Percentiles rank a stretch among this genome's conserved stretches.
These are phyloP conservation scores for Altica lythri DNA, from an alignment of 2,888 invertebrate species.

Conservation along the genomic window DNA sequence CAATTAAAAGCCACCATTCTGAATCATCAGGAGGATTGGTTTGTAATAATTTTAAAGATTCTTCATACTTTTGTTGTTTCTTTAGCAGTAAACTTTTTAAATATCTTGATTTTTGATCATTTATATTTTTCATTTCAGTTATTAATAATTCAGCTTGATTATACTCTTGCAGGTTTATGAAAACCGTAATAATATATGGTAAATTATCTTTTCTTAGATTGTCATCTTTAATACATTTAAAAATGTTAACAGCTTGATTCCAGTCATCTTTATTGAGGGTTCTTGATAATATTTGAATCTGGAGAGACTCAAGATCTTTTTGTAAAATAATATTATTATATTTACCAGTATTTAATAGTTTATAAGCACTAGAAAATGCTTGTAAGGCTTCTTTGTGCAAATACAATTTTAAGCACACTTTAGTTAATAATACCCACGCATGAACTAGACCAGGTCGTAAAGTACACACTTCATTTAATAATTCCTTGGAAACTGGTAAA, in stretches of 20 bases:
- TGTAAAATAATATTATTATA: constrained; percentile 46
- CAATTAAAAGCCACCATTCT: constrained; percentile 64
- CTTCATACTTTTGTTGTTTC: constrained; percentile 59
- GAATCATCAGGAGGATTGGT: constrained; percentile 54
- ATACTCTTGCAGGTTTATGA: constrained; percentile 55
- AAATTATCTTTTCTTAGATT: constrained; percentile 35
- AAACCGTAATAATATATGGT: constrained; percentile 47
- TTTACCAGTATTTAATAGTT: constrained; percentile 48
- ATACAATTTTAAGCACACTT: constrained; percentile 59
- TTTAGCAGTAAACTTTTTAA: constrained; percentile 61
- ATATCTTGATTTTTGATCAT: constrained; percentile 49
- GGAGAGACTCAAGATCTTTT: constrained; percentile 46
- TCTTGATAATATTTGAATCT: constrained; percentile 56
- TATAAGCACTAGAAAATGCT: constrained; percentile 53
- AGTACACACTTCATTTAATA: constrained; percentile 56
- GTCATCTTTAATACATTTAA: constrained; percentile 46
- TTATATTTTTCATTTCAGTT: constrained; percentile 48
- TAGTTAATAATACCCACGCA: constrained; percentile 59
- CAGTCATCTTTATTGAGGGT: constrained; percentile 59
- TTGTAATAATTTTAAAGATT: constrained; percentile 62
- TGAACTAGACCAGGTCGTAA: constrained; percentile 56
- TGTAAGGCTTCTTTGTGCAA: constrained; percentile 60
- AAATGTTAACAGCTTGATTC: constrained; percentile 51
- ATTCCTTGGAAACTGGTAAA: constrained; percentile 62
- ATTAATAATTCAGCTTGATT: constrained; percentile 52